Evolutionary conservation across 2,888 invertebrate species (phyloP).

Genomic region (Tanaodytes sp.): DNA sequence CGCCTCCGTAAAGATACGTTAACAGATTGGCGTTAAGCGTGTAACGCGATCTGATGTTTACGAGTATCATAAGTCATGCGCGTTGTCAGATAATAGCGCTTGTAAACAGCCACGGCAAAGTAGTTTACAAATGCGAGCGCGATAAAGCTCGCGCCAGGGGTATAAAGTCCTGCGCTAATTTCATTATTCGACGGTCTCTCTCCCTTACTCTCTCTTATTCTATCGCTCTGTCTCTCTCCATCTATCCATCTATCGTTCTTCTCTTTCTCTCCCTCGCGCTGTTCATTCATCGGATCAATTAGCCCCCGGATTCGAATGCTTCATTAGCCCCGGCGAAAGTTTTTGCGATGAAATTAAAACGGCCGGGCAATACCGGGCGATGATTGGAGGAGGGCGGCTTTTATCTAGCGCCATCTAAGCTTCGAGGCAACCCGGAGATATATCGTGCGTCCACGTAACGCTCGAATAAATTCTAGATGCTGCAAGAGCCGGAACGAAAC

Average conservation of each 20-base stretch:
- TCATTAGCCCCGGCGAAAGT: background rate
- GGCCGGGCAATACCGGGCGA: no score
- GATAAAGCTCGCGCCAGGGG: constrained; percentile 29
- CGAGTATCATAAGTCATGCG: constrained; percentile 61
- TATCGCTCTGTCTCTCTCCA: no score
- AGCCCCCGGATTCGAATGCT: background rate
- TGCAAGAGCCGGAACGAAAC: constrained; percentile 47
- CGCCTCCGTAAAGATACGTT: constrained; percentile 15
- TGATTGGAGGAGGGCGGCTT: no score
- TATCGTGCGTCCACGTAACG: constrained; percentile 28
- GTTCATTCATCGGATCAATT: background rate
- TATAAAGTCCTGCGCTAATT: constrained; percentile 27
- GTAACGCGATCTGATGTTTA: constrained; percentile 57
- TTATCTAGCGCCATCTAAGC: no score
- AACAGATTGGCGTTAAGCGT: constrained; percentile 46
- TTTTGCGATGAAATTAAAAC: no score
- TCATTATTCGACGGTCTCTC: constrained; percentile 24
- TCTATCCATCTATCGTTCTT: no score
- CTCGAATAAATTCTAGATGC: constrained; percentile 48
- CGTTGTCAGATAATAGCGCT: constrained; percentile 59
- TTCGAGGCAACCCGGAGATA: no score
- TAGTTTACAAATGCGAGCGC: constrained; percentile 30
- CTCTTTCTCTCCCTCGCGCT: background rate
- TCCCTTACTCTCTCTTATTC: no score
- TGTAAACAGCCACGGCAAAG: constrained; percentile 35